Evolutionary conservation across 1,140 invertebrate genomes (phyloP).

Genomic region (Scylla paramamosain): DNA sequence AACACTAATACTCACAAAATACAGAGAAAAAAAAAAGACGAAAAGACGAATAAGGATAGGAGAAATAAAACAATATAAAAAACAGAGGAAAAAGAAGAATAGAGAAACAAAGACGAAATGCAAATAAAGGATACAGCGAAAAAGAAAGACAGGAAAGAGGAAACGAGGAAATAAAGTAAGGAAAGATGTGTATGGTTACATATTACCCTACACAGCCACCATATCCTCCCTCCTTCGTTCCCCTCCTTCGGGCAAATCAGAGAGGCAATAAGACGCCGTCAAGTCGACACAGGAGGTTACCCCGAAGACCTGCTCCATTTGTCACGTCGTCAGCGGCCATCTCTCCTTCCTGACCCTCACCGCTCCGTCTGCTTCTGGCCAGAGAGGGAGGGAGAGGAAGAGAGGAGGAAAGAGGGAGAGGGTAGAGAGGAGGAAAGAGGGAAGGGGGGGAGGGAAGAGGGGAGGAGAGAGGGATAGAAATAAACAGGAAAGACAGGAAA

Average conservation of each 20-base stretch:
- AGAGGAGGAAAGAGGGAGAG: not conserved
- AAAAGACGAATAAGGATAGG: not conserved
- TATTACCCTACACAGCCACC: not conserved
- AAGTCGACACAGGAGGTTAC: not conserved
- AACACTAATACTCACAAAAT: not conserved
- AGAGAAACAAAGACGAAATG: too few species aligned
- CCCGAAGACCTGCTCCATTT: not conserved
- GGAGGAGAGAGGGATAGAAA: too few species aligned
- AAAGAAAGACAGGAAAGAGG: too few species aligned
- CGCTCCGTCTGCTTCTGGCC: not conserved
- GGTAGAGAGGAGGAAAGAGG: not conserved
- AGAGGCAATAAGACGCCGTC: not conserved
- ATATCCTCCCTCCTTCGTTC: not conserved
- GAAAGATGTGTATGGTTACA: too few species aligned
- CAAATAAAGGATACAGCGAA: too few species aligned
- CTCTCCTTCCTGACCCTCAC: too few species aligned
- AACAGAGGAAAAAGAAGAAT: too few species aligned
- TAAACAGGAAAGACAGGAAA: too few species aligned
- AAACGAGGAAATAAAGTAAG: too few species aligned
- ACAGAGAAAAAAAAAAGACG: not conserved
- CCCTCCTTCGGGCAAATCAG: not conserved
- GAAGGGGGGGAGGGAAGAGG: not conserved
- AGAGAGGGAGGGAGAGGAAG: not conserved
- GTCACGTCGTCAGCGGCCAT: not conserved
- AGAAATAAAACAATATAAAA: too few species aligned